Percentiles rank a stretch among this genome's conserved stretches.
Evolutionary conservation across 2,113 vertebrate genomes (phyloP).

Genomic region (Ancistrus triradiatus): DNA sequence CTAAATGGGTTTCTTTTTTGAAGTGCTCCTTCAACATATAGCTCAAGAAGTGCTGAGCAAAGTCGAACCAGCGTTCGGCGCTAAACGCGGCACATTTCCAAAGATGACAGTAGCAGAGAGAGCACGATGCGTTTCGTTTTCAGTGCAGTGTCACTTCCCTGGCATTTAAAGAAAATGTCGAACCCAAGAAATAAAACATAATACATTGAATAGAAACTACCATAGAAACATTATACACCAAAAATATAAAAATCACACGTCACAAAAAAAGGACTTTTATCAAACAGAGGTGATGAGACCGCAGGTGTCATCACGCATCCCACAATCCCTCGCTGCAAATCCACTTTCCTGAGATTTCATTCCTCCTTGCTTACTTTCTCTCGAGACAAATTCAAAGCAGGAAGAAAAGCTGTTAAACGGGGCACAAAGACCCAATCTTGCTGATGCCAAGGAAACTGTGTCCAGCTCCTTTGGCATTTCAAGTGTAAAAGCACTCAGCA

Average conservation of each 20-base stretch:
- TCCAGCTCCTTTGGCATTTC: conserved; percentile 20
- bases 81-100: too few species aligned
- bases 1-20: not conserved
- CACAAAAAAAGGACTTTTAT: conserved; percentile 44
- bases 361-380: conserved; percentile 1
- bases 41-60: not conserved
- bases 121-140: conserved; percentile 12
- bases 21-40: conserved; percentile 2
- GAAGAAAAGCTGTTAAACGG: conserved; percentile 9
- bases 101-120: conserved; percentile 8
- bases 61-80: too few species aligned
- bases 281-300: conserved; percentile 46
- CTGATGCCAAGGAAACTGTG: conserved; percentile 26
- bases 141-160: conserved; percentile 59
- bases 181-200: conserved; percentile 36
- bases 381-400: not conserved
- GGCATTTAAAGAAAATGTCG: conserved; percentile 52
- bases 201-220: conserved; percentile 50
- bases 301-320: conserved; percentile 15
- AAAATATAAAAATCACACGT: conserved; percentile 46
- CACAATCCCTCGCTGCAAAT: conserved; percentile 18
- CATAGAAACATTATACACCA: conserved; percentile 50
- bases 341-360: conserved; percentile 24
- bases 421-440: conserved; percentile 22
- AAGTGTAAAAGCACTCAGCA: not conserved